phyloP scores from a whole-genome alignment of 2,113 vertebrate species.

The Pelecanus crispus region DNA sequence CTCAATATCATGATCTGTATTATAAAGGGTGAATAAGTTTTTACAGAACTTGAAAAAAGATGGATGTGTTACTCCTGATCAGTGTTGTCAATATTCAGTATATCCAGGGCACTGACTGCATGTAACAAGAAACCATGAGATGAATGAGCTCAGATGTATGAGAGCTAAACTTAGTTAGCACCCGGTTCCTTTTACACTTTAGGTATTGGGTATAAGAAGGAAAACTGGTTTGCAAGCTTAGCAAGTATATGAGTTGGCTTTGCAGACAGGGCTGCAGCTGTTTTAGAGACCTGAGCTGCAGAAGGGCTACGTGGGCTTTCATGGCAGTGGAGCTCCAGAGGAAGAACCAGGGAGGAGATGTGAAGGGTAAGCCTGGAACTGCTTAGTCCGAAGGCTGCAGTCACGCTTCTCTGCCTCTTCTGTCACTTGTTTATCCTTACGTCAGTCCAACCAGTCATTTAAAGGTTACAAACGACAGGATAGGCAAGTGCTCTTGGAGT shows the following conservation, averaged over 20 bases:
- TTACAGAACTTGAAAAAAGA: background rate
- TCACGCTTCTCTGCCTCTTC: background rate
- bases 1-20: background rate
- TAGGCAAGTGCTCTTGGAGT: background rate
- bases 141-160: background rate
- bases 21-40: background rate
- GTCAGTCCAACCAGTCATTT: background rate
- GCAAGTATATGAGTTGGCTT: background rate
- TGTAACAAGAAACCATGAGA: background rate
- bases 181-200: background rate
- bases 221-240: background rate
- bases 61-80: background rate
- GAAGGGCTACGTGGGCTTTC: background rate
- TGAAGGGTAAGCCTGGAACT: background rate
- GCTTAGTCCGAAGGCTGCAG: background rate
- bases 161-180: background rate
- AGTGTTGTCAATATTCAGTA: background rate
- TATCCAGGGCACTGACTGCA: background rate
- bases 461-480: background rate
- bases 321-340: background rate
- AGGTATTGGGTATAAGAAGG: background rate
- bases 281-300: background rate
- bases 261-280: background rate
- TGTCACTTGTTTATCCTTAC: background rate
- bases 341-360: background rate